A percentile compares a stretch with the other conserved stretches of the same genome.
Evolutionary conservation across 2,888 invertebrate species (phyloP).

Genomic region (Drosophila anceps): DNA sequence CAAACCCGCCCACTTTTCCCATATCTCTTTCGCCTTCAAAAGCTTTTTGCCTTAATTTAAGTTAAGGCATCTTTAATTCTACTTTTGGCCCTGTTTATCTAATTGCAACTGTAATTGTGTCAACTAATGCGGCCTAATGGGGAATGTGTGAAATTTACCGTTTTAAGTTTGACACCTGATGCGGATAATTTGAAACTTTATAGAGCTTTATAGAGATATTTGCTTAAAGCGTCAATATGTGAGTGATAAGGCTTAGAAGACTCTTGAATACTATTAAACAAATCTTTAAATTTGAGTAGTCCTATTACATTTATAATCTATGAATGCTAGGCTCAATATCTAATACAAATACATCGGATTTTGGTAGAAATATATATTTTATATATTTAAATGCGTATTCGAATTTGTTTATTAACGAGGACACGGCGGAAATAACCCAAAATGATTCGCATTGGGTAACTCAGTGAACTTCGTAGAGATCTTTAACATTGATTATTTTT

Average conservation of each 20-base stretch:
- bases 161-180: slow-evolving; percentile 26
- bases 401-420: too few species aligned
- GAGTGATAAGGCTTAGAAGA: background rate
- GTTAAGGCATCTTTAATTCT: slow-evolving; percentile 46
- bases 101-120: slow-evolving; percentile 42
- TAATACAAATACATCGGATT: background rate
- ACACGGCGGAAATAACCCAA: background rate
- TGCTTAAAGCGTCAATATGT: background rate
- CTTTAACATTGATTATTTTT: background rate
- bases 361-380: background rate
- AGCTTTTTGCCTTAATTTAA: slow-evolving; percentile 48
- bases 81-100: slow-evolving; percentile 29
- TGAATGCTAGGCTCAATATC: too few species aligned
- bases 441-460: background rate
- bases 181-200: slow-evolving; percentile 9
- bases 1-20: background rate
- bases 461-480: background rate
- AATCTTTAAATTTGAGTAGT: background rate
- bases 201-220: background rate
- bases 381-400: background rate
- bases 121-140: slow-evolving; percentile 34
- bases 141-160: slow-evolving; percentile 25
- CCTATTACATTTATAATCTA: background rate
- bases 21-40: slow-evolving; percentile 20
- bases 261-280: background rate